Evolutionary conservation across 2,888 invertebrate species (phyloP).

Genomic region (Venusia cambrica): DNA sequence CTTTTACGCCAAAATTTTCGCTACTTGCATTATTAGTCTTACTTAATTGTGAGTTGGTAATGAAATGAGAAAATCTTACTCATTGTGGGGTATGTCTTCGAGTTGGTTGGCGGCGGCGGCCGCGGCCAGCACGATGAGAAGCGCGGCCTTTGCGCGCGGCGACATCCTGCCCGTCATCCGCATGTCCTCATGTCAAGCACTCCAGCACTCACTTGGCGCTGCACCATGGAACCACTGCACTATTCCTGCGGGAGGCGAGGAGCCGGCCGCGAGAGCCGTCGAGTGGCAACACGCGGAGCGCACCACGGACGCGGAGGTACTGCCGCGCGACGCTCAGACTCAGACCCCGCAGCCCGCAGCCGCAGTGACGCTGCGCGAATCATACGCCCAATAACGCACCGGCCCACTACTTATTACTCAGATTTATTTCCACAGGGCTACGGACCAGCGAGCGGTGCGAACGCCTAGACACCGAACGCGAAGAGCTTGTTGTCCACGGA

Average conservation of each 20-base stretch:
- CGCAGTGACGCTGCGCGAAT: conserved; percentile 78
- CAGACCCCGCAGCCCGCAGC: conserved; percentile 43
- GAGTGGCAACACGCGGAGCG: conserved; percentile 51
- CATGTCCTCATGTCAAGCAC: conserved; percentile 66
- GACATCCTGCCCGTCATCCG: conserved; percentile 59
- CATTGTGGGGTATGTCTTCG: conserved; percentile 94
- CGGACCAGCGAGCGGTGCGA: conserved; percentile 52
- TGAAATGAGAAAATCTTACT: conserved; percentile 84
- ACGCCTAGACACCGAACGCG: conserved; percentile 23
- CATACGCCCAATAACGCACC: conserved; percentile 78
- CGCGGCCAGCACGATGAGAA: conserved; percentile 58
- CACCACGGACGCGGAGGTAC: conserved; percentile 39
- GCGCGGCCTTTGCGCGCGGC: conserved; percentile 53
- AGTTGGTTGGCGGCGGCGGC: conserved; percentile 86
- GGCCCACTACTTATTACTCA: conserved; percentile 69
- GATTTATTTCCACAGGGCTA: conserved; percentile 71
- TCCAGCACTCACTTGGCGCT: conserved; percentile 54
- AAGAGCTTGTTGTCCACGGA: not conserved
- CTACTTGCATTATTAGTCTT: conserved; percentile 11
- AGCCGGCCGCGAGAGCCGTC: conserved; percentile 56
- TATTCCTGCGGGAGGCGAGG: conserved; percentile 46
- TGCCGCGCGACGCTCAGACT: conserved; percentile 39
- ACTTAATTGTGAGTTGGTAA: not conserved
- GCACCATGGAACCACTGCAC: conserved; percentile 59
- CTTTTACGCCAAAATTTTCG: conserved; percentile 4